These are phyloP conservation scores for Fulmarus glacialis DNA, from an alignment of 2,113 vertebrate species.

Conservation along the genomic window DNA sequence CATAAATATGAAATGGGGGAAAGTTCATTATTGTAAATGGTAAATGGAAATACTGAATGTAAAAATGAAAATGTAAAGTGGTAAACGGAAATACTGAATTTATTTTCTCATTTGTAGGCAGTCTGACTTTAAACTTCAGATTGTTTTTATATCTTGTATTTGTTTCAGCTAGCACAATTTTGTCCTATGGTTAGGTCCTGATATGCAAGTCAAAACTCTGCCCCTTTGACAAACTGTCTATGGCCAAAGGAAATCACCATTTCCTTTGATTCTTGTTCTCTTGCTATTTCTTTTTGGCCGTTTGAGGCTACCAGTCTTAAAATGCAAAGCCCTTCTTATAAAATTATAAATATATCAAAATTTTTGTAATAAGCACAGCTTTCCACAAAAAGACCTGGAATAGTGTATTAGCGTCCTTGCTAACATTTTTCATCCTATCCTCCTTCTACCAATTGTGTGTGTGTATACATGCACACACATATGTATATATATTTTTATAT, in stretches of 20 bases:
- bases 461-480: background rate
- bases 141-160: background rate
- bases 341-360: background rate
- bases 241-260: background rate
- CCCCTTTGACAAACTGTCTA: background rate
- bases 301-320: background rate
- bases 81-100: background rate
- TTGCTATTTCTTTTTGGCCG: accelerated
- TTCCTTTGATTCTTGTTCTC: background rate
- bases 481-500: too few species aligned
- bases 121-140: background rate
- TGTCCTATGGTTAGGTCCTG: background rate
- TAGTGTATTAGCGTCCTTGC: background rate
- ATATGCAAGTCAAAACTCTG: background rate
- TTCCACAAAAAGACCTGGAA: background rate
- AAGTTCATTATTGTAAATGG: background rate
- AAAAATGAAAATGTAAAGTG: too few species aligned
- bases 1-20: background rate
- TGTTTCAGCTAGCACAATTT: background rate
- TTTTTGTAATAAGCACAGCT: background rate
- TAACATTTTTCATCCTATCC: background rate
- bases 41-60: background rate
- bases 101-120: background rate
- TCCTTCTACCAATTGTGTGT: accelerated
- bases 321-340: background rate